phyloP scores from a whole-genome alignment of 2,888 invertebrate genomes.

The Drosophila nigritarsus region DNA sequence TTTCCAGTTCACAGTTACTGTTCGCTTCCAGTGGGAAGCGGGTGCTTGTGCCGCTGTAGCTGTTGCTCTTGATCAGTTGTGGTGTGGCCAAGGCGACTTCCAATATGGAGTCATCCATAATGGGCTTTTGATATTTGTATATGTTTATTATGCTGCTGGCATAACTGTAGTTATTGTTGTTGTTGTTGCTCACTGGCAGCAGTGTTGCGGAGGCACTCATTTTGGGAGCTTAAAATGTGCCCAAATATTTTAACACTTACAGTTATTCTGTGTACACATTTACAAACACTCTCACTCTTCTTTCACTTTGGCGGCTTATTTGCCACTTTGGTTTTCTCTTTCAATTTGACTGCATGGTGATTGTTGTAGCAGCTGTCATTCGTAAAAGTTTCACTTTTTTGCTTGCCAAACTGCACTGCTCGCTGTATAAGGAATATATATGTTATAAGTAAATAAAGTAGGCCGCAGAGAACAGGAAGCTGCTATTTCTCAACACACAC shows the following conservation, averaged over 20 bases:
- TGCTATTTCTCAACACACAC: conserved; percentile 27
- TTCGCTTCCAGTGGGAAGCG: conserved; percentile 27
- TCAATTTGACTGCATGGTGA: conserved; percentile 45
- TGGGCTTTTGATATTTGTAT: conserved; percentile 27
- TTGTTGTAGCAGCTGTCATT: conserved; percentile 29
- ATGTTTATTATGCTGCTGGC: conserved; percentile 45
- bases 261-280: conserved; percentile 34
- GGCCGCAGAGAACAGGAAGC: conserved; percentile 26
- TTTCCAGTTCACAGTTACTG: conserved; percentile 4
- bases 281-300: conserved; percentile 15
- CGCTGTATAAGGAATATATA: conserved; percentile 8
- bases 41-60: conserved; percentile 57
- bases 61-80: conserved; percentile 73
- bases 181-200: conserved; percentile 23
- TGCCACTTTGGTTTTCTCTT: conserved; percentile 44
- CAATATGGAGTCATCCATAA: conserved; percentile 48
- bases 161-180: conserved; percentile 50
- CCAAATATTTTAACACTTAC: conserved; percentile 38
- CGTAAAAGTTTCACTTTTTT: conserved; percentile 44
- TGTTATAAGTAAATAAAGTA: conserved; percentile 42
- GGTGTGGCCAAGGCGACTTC: conserved; percentile 22
- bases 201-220: conserved; percentile 43
- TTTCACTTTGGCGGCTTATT: conserved; percentile 13
- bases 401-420: conserved; percentile 2
- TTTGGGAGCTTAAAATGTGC: conserved; percentile 20